Percentiles rank a stretch among this genome's conserved stretches.
Conservation (phyloP, 2,113 vertebrate species). For the Trachemys scripta region DNA sequence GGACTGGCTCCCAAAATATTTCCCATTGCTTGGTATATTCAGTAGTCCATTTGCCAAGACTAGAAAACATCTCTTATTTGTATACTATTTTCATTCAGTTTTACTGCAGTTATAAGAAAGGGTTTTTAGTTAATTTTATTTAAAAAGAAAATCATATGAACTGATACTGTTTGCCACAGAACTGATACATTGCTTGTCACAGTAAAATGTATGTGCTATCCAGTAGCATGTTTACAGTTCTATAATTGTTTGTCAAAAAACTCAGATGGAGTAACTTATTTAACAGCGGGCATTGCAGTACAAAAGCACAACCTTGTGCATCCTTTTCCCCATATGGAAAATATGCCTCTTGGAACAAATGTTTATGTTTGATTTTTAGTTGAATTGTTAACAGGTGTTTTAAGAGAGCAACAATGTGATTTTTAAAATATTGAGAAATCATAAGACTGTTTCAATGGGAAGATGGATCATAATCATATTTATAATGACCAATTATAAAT, state of each 20-base stretch:
- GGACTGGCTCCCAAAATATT: slow-evolving; percentile 18
- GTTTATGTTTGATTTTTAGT: not conserved
- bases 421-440: not conserved
- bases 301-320: not conserved
- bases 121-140: not conserved
- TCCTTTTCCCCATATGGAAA: not conserved
- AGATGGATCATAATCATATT: not conserved
- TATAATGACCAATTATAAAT: not conserved
- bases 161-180: not conserved
- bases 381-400: not conserved
- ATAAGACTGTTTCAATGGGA: not conserved
- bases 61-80: not conserved
- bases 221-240: not conserved
- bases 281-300: not conserved
- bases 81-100: not conserved
- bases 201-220: no score
- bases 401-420: not conserved
- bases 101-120: not conserved
- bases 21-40: not conserved
- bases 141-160: not conserved
- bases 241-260: not conserved
- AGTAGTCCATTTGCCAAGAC: not conserved
- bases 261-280: not conserved
- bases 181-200: no score
- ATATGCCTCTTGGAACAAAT: not conserved